Evolutionary conservation across 2,797 vertebrate species (phyloP), one percentile per base, ranked within the genome.

Genomic region (Spinibarbus caldwelli): DNA sequence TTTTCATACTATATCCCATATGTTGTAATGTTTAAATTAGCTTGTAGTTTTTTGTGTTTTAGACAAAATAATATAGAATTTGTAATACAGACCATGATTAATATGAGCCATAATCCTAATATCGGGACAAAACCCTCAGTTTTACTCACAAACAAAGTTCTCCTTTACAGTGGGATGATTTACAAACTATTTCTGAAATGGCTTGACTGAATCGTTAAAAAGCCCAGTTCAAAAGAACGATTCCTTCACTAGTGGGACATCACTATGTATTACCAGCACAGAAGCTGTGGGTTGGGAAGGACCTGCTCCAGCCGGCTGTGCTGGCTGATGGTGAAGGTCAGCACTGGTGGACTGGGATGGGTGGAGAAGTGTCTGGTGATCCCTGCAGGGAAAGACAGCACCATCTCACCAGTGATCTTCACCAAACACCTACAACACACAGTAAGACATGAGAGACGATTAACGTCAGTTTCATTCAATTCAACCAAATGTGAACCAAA

Each of bases 371-470:
- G 98, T 84, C 98, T 96, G 87, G 98, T 99, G 92, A 99, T 99
- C 84, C 98, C 98, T 0, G 98, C 97, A 1, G 98, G 98, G 87
- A 99, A 99, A 0, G 98, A 99, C 91, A 99, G 91, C 86, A 99
- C 98, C 97, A 99, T 98, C 94, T 99, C 98, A 87, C 98, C 98
- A 0, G 96, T 97, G 91, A 99, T 97, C 95, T 99, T 99, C 89
- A 99, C 98, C 38, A 98, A 97, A 90, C 98, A 99, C 93, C 96
- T 97, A 36, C 14, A 43, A 66, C 47, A 85, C n/a, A 81, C 26
- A 78, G 23, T 29, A 57, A 43, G 14, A 54, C 11, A 52, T 1
- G 0, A 34, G 26, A 66, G 47, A 79, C 64, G 6, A 34, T 31
- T 26, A 6, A 62, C 26, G 23, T 23, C 38, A 79, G 8, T 11